phyloP scores from a whole-genome alignment of 2,113 vertebrate species.

The Dasyprocta punctata region DNA sequence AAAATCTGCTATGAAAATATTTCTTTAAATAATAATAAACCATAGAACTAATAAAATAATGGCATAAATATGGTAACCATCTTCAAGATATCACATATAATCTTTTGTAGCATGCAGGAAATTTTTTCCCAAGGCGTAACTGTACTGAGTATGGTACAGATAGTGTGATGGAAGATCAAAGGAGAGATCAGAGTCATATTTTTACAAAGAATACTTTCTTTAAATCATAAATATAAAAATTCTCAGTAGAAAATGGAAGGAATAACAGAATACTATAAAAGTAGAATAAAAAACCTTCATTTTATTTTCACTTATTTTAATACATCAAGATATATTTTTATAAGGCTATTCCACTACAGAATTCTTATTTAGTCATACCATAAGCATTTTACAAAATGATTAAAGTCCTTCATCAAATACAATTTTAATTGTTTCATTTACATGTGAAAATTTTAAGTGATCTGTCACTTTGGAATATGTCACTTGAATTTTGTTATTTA shows the following conservation, averaged over 20 bases:
- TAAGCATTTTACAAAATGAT: background rate
- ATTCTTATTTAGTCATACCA: background rate
- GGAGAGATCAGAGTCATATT: background rate
- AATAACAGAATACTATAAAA: background rate
- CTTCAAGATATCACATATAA: background rate
- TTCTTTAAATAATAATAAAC: background rate
- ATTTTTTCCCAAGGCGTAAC: background rate
- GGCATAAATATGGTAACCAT: background rate
- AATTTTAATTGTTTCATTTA: constrained; percentile 10
- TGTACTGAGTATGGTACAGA: background rate
- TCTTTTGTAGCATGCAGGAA: background rate
- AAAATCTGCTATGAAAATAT: background rate
- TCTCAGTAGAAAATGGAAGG: background rate
- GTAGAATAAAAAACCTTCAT: background rate
- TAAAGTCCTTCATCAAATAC: background rate
- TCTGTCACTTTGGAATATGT: background rate
- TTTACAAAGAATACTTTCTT: background rate
- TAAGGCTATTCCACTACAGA: constrained; percentile 16
- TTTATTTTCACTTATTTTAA: background rate
- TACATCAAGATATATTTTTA: background rate
- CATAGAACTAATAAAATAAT: background rate
- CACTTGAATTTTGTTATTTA: constrained; percentile 27
- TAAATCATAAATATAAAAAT: constrained; percentile 15
- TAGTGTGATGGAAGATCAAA: constrained; percentile 21
- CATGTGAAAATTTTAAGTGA: background rate